Evolutionary conservation across 2,797 vertebrate genomes (phyloP).

Genomic region (Heterohyrax brucei): DNA sequence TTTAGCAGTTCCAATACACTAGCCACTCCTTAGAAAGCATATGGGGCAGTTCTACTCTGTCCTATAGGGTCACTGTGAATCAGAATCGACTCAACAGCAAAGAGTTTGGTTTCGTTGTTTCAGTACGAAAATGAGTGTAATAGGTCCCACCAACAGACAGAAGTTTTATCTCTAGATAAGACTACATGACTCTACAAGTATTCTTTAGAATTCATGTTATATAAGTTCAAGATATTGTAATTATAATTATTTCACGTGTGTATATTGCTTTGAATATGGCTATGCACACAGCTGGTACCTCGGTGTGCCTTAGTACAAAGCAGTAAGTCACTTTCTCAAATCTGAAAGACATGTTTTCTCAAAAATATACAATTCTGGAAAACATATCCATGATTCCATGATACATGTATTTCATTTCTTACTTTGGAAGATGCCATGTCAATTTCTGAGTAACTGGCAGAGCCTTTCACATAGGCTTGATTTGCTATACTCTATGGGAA

Average conservation of each 20-base stretch:
- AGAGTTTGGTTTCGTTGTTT: not conserved
- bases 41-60: too few relatives aligned
- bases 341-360: conserved; percentile 39
- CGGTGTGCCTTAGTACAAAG: not conserved
- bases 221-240: conserved; percentile 4
- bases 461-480: conserved; percentile 77
- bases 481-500: conserved; percentile 79
- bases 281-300: not conserved
- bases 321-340: conserved; percentile 65
- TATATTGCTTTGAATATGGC: not conserved
- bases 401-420: conserved; percentile 52
- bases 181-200: not conserved
- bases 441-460: conserved; percentile 76
- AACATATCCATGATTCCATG: not conserved
- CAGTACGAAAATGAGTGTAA: not conserved
- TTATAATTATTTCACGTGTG: not conserved
- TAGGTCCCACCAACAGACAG: not conserved
- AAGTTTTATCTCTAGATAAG: not conserved
- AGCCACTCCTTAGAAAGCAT: too few relatives aligned
- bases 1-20: too few relatives aligned
- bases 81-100: too few relatives aligned
- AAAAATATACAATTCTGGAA: conserved; percentile 38
- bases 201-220: conserved; percentile 1
- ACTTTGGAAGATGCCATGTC: conserved; percentile 66
- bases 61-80: too few relatives aligned